These are phyloP conservation scores for Epizoanthus illoricatus DNA, from an alignment of 92 coral and sea anemone species.

Conservation along the genomic window DNA sequence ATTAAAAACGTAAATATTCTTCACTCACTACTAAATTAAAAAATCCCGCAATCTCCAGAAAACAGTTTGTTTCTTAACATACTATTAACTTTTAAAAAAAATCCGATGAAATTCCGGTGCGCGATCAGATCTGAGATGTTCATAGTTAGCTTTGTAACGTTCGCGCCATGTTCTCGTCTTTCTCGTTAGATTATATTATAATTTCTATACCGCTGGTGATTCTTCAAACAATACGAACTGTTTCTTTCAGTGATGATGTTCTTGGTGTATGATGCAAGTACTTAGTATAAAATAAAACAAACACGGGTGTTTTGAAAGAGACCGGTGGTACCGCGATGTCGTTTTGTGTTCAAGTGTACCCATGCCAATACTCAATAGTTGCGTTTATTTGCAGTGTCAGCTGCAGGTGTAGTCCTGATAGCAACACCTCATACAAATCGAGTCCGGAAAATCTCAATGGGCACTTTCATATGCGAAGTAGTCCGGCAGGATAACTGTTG, in stretches of 20 bases:
- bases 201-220: too few relatives aligned
- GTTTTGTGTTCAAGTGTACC: too few relatives aligned
- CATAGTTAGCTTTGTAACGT: too few relatives aligned
- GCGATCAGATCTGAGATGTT: too few relatives aligned
- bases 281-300: conserved; percentile 6
- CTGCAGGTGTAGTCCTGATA: neutral
- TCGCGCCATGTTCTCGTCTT: too few relatives aligned
- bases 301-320: conserved; percentile 10
- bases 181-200: too few relatives aligned
- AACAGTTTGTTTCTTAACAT: too few relatives aligned
- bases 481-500: neutral
- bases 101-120: too few relatives aligned
- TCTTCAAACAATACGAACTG: neutral
- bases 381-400: neutral
- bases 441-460: neutral
- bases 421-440: neutral
- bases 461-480: neutral
- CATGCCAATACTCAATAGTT: neutral
- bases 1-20: too few relatives aligned
- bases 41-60: too few relatives aligned
- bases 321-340: neutral
- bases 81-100: too few relatives aligned
- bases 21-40: too few relatives aligned
- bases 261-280: neutral
- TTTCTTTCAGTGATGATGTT: neutral